These are phyloP conservation scores for Lithobates sylvaticus DNA, from an alignment of 2,797 vertebrate genomes.

Conservation along the genomic window DNA sequence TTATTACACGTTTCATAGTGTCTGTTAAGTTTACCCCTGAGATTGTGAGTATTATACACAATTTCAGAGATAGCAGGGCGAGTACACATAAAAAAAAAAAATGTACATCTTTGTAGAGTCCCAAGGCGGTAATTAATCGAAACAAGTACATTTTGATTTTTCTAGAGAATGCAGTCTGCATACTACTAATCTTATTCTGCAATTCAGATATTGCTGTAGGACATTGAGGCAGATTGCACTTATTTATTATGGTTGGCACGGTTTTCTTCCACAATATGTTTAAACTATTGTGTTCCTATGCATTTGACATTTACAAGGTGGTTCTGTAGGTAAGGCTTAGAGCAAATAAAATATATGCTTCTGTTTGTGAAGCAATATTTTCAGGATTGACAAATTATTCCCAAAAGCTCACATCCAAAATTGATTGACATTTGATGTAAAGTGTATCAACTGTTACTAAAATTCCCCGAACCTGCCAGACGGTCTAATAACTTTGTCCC, in stretches of 20 bases:
- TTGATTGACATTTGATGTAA: conserved; percentile 14
- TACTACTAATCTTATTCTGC: conserved; percentile 38
- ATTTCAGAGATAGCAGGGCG: background rate
- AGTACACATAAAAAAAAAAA: conserved; percentile 42
- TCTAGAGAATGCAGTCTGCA: conserved; percentile 18
- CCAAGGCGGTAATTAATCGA: conserved; percentile 46
- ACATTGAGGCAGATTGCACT: conserved; percentile 55
- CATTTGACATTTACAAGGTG: conserved; percentile 55
- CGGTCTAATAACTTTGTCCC: background rate
- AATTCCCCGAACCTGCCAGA: background rate
- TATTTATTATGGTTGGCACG: conserved; percentile 49
- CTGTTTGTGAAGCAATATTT: conserved; percentile 36
- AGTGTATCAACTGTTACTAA: background rate
- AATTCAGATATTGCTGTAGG: conserved; percentile 55
- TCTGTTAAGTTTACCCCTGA: background rate
- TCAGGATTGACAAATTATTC: conserved; percentile 17
- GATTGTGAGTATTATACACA: conserved; percentile 2
- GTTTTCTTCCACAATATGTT: conserved; percentile 53
- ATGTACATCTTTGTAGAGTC: conserved; percentile 36
- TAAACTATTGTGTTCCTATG: conserved; percentile 45
- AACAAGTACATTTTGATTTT: conserved; percentile 34
- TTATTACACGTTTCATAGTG: background rate
- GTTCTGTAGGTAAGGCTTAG: conserved; percentile 35
- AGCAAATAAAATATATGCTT: conserved; percentile 37
- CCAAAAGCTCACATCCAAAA: conserved; percentile 21